Conservation (phyloP, 2,113 vertebrate species). For the Mixornis gularis region DNA sequence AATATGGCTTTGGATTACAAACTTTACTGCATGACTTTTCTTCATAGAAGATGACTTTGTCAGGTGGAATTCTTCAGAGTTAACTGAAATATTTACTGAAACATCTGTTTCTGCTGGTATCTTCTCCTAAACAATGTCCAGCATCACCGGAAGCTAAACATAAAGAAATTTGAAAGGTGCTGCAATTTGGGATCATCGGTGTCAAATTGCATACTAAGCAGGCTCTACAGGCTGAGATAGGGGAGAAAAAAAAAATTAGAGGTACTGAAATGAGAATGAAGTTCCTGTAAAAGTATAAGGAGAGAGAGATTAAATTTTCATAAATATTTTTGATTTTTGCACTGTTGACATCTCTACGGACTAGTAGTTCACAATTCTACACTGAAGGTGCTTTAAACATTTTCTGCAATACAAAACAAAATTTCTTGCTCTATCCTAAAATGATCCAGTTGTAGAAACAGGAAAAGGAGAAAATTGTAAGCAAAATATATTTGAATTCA, state of each 20-base stretch:
- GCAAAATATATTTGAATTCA: constrained; percentile 17
- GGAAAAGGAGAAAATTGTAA: constrained; percentile 27
- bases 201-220: neutral
- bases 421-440: constrained; percentile 24
- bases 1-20: neutral
- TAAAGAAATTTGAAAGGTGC: neutral
- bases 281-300: neutral
- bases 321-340: neutral
- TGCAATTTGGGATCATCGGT: neutral
- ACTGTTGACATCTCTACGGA: neutral
- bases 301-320: neutral
- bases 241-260: neutral
- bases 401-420: neutral
- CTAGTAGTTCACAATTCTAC: neutral
- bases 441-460: constrained; percentile 42
- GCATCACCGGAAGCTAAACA: neutral
- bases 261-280: neutral
- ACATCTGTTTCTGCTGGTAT: neutral
- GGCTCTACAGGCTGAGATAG: neutral
- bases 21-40: neutral
- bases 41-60: neutral
- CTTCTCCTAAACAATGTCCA: neutral
- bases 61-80: neutral
- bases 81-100: neutral
- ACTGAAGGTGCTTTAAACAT: neutral